Conservation (phyloP, 2,113 vertebrate species). For the Castor canadensis region DNA sequence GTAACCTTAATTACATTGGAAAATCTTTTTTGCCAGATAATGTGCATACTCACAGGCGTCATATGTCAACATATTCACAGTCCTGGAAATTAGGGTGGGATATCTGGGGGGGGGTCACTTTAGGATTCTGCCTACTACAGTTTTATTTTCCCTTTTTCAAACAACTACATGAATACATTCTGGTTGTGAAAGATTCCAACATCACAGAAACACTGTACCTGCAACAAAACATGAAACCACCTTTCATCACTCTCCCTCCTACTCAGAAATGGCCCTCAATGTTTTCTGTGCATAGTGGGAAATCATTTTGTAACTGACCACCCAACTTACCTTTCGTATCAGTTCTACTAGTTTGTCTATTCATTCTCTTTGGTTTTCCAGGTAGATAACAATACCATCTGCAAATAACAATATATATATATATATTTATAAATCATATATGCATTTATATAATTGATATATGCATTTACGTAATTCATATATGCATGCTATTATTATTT, state of each 20-base stretch:
- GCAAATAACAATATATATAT: too few relatives aligned
- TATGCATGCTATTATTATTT: too few relatives aligned
- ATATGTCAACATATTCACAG: neutral
- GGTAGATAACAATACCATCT: neutral
- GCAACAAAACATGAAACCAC: neutral
- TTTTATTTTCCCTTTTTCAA: neutral
- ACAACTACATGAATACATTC: too few relatives aligned
- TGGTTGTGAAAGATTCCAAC: constrained; percentile 27
- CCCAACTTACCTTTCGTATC: neutral
- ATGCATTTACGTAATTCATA: too few relatives aligned
- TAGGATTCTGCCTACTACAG: neutral
- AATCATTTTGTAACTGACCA: constrained; percentile 34
- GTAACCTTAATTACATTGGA: constrained; percentile 23
- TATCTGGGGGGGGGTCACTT: neutral
- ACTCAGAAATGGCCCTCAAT: neutral
- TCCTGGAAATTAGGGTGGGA: neutral
- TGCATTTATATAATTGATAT: too few relatives aligned
- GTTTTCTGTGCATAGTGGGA: neutral
- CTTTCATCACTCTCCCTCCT: neutral
- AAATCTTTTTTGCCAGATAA: constrained; percentile 46
- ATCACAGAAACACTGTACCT: neutral
- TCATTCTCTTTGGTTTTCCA: constrained; percentile 48
- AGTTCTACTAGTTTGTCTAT: constrained; percentile 4
- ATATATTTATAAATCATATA: too few relatives aligned
- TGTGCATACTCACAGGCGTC: neutral